Evolutionary conservation across 2,888 invertebrate species (phyloP).

Genomic region (Drepana falcataria): DNA sequence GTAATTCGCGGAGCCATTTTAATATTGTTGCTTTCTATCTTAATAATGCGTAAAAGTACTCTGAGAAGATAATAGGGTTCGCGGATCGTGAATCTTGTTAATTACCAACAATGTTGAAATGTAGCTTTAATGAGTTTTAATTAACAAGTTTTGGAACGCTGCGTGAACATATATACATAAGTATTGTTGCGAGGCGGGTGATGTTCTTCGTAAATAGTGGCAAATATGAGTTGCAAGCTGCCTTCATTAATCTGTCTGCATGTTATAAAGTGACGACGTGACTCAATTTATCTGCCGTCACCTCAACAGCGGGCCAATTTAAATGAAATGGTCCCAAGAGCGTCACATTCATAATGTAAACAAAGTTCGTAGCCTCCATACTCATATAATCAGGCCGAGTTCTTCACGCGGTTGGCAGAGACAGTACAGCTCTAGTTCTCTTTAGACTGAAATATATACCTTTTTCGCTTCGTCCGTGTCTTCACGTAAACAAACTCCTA

Average conservation of each 20-base stretch:
- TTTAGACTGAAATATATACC: no score
- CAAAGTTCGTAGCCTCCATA: neutral
- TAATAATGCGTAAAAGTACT: constrained; percentile 61
- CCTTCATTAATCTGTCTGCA: neutral
- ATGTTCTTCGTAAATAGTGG: constrained; percentile 28
- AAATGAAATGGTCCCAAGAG: neutral
- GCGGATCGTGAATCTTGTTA: constrained; percentile 74
- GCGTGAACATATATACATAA: constrained; percentile 55
- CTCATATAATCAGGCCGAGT: no score
- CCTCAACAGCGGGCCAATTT: neutral
- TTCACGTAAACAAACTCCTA: no score
- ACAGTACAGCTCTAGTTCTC: no score
- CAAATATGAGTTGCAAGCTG: constrained; percentile 4
- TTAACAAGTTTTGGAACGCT: constrained; percentile 66
- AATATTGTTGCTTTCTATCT: constrained; percentile 53
- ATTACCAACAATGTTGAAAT: constrained; percentile 73
- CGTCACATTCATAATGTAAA: neutral
- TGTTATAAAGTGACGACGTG: neutral
- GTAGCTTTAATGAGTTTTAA: constrained; percentile 74
- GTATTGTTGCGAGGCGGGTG: constrained; percentile 36
- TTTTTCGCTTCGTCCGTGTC: no score
- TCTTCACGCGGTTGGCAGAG: no score
- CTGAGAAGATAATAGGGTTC: constrained; percentile 63
- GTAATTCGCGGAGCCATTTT: constrained; percentile 36
- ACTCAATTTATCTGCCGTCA: neutral